A percentile compares a stretch with the other conserved stretches of the same genome.
These are phyloP conservation scores for Notarius quadriscutis DNA, from an alignment of 2,113 vertebrate genomes.

Conservation along the genomic window DNA sequence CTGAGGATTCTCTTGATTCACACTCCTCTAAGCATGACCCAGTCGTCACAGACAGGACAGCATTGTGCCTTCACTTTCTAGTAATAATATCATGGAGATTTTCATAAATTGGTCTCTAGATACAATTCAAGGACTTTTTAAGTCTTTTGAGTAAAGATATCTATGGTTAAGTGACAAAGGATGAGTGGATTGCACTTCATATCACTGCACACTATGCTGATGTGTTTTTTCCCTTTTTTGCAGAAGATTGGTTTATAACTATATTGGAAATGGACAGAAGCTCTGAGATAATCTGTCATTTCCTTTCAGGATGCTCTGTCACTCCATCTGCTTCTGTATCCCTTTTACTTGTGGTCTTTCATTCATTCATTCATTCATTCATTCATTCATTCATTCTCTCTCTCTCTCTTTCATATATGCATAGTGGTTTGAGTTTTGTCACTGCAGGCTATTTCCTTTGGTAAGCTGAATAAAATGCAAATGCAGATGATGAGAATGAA, in stretches of 20 bases:
- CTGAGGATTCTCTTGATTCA: constrained; percentile 22
- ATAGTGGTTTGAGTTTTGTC: constrained; percentile 49
- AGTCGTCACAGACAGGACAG: constrained; percentile 20
- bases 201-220: constrained; percentile 43
- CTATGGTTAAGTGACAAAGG: constrained; percentile 54
- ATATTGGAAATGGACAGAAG: constrained; percentile 53
- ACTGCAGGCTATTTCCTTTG: constrained; percentile 58
- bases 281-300: constrained; percentile 57
- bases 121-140: constrained; percentile 53
- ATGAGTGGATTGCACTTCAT: constrained; percentile 51
- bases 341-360: constrained; percentile 48
- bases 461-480: constrained; percentile 60
- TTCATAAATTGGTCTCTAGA: constrained; percentile 53
- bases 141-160: constrained; percentile 46
- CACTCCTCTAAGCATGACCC: constrained; percentile 34
- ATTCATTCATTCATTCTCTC: constrained; percentile 14
- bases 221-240: constrained; percentile 33
- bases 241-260: constrained; percentile 49
- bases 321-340: constrained; percentile 44
- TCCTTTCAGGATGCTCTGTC: constrained; percentile 44
- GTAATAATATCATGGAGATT: constrained; percentile 46
- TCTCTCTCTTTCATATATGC: constrained; percentile 47
- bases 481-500: constrained; percentile 48
- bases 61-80: constrained; percentile 40
- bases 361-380: constrained; percentile 31